Evolutionary conservation across 37 sponge, comb jelly and placozoan genomes (phyloP), one percentile per base, ranked within the genome.

Genomic region (Axinella damicornis): DNA sequence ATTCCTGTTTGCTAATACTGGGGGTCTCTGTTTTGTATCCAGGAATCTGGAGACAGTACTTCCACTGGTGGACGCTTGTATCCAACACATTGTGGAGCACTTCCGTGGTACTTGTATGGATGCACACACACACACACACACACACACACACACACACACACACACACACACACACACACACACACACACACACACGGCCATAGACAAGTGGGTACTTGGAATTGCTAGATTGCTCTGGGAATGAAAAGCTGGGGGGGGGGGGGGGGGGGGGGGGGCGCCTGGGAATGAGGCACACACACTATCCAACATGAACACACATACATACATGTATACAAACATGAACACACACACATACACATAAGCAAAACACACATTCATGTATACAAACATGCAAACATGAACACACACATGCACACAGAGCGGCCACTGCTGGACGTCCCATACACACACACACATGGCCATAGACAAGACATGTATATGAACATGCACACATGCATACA

Each of bases 31-130:
- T 9, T 46, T 46, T 4, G 6, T 46, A 9, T 46, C 46, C 79
- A 95, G 96, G 96, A 98, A 96, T 72, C 71, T 98, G 73, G 98
- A 96, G 71, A 98, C 96, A 2, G 94, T 98, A 0, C 92, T 92
- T 21, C 91, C 91, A 4, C 83, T 98, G 19, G 84, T 71, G 30
- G 98, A 98, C 1, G 18, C 89, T 2, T 93, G 96, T 71, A 78
- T 98, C 53, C 65, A 85, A 75, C 94, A 91, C 80, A 95, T 98
- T 37, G 84, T 91, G 2, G 53, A 78, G 1, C 85, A 91, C 63
- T 98, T 98, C 63, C 70, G 82, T n/a, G 85, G 94, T 96, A 46
- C 46, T 9, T 46, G 46, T n/a, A n/a, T n/a, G n/a, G n/a, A 74
- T 57, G 54, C 75, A 74, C 75, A 74, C 75, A 74, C 75, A 74